Evolutionary conservation across 1,140 invertebrate genomes (phyloP).

Genomic region (Steinernema feltiae): DNA sequence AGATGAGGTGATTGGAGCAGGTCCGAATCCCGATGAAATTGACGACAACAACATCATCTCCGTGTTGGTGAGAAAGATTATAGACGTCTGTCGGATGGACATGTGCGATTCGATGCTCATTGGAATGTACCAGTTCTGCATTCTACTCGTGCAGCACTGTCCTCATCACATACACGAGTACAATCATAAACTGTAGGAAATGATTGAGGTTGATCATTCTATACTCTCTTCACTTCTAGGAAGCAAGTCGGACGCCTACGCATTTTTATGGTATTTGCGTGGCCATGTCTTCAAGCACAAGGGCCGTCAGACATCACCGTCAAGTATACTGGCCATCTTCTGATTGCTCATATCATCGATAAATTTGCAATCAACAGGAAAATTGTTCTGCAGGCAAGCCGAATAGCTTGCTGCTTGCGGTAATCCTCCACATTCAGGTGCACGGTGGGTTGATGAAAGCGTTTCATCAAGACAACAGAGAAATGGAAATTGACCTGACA

Average conservation of each 20-base stretch:
- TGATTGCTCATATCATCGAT: slow-evolving; percentile 91
- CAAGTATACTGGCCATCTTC: slow-evolving; percentile 90
- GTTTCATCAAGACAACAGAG: slow-evolving; percentile 82
- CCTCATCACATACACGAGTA: slow-evolving; percentile 87
- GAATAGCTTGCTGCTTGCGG: too few relatives aligned
- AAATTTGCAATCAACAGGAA: slow-evolving; percentile 94
- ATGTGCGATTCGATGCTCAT: slow-evolving; percentile 83
- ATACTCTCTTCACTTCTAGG: too few relatives aligned
- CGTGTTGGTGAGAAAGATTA: slow-evolving; percentile 78
- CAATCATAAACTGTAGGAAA: slow-evolving; percentile 75
- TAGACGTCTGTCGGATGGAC: slow-evolving; percentile 67
- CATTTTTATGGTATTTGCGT: slow-evolving; percentile 92
- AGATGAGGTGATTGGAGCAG: slow-evolving; percentile 68
- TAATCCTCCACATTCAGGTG: slow-evolving; percentile 64
- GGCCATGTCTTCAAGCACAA: slow-evolving; percentile 83
- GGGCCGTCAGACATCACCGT: slow-evolving; percentile 93
- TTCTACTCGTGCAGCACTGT: slow-evolving; percentile 85
- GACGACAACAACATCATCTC: slow-evolving; percentile 84
- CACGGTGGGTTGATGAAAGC: slow-evolving; percentile 90
- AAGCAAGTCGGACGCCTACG: slow-evolving; percentile 81
- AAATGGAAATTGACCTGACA: slow-evolving; percentile 33
- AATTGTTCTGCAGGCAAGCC: slow-evolving; percentile 80
- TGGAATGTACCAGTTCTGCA: slow-evolving; percentile 85
- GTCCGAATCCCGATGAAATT: slow-evolving; percentile 74
- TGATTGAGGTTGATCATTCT: too few relatives aligned